Evolutionary conservation across 1,140 invertebrate genomes (phyloP).

Genomic region (Magallana angulata): DNA sequence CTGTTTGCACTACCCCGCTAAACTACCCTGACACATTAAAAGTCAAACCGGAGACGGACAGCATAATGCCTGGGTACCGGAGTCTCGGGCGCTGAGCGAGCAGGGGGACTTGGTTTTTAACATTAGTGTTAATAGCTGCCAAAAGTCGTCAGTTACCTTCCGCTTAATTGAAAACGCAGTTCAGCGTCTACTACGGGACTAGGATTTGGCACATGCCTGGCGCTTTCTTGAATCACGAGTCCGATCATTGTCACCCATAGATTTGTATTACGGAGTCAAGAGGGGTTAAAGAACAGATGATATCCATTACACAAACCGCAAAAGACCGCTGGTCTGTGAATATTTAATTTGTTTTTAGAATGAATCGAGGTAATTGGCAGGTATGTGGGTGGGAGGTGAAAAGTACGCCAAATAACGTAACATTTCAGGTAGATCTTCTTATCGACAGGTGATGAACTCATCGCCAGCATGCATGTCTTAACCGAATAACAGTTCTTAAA

Average conservation of each 20-base stretch:
- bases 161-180: conserved; percentile 18
- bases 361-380: not conserved
- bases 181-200: not conserved
- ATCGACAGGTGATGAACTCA: too few relatives aligned
- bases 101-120: not conserved
- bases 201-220: conserved; percentile 11
- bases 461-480: too few relatives aligned
- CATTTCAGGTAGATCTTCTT: not conserved
- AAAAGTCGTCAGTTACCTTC: conserved; percentile 25
- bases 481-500: too few relatives aligned
- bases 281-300: conserved; percentile 27
- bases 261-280: conserved; percentile 35
- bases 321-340: conserved; percentile 20
- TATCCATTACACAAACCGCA: conserved; percentile 33
- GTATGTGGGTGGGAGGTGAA: not conserved
- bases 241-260: conserved; percentile 14
- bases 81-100: not conserved
- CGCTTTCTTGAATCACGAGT: conserved; percentile 15
- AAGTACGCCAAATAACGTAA: not conserved
- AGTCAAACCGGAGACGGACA: not conserved
- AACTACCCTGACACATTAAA: conserved; percentile 8
- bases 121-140: conserved; percentile 25
- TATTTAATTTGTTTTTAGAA: conserved; percentile 33
- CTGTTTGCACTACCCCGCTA: conserved; percentile 27
- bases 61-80: not conserved